These are phyloP conservation scores for Etheostoma nigrum DNA, from an alignment of 2,797 vertebrate species.

Conservation along the genomic window DNA sequence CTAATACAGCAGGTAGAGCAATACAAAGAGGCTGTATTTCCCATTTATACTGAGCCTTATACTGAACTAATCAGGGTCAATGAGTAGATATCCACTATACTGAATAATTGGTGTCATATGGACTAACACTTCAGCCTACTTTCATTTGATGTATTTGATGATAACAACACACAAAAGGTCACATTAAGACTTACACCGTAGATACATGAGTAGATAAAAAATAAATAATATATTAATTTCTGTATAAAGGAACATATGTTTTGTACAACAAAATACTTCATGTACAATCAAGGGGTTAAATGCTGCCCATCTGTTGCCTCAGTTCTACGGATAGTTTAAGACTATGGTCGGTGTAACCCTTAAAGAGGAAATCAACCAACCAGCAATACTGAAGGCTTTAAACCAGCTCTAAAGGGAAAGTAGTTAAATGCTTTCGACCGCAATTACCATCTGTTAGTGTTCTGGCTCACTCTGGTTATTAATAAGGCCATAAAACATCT, in stretches of 20 bases:
- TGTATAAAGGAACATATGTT: slow-evolving; percentile 75
- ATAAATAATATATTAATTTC: slow-evolving; percentile 78
- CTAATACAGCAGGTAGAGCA: background rate
- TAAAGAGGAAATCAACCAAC: slow-evolving; percentile 48
- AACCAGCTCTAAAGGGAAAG: slow-evolving; percentile 68
- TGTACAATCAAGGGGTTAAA: slow-evolving; percentile 75
- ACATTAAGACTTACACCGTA: slow-evolving; percentile 57
- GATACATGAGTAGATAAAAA: slow-evolving; percentile 69
- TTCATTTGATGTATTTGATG: slow-evolving; percentile 31
- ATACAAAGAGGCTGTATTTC: slow-evolving; percentile 2
- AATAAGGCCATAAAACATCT: slow-evolving; percentile 74
- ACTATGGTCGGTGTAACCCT: slow-evolving; percentile 44
- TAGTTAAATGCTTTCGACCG: slow-evolving; percentile 64
- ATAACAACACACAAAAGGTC: slow-evolving; percentile 40
- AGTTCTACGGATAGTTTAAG: slow-evolving; percentile 35
- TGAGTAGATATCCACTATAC: background rate
- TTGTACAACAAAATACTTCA: slow-evolving; percentile 79
- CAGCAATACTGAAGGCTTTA: slow-evolving; percentile 40
- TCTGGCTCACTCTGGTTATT: slow-evolving; percentile 65
- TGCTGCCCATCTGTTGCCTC: slow-evolving; percentile 60
- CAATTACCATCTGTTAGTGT: slow-evolving; percentile 57
- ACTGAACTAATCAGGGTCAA: slow-evolving; percentile 6
- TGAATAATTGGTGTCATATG: slow-evolving; percentile 37
- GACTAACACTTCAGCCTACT: slow-evolving; percentile 27
- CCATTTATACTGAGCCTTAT: slow-evolving; percentile 4